These are phyloP conservation scores for Cotesia glomerata DNA, from an alignment of 1,140 invertebrate genomes.

Conservation along the genomic window DNA sequence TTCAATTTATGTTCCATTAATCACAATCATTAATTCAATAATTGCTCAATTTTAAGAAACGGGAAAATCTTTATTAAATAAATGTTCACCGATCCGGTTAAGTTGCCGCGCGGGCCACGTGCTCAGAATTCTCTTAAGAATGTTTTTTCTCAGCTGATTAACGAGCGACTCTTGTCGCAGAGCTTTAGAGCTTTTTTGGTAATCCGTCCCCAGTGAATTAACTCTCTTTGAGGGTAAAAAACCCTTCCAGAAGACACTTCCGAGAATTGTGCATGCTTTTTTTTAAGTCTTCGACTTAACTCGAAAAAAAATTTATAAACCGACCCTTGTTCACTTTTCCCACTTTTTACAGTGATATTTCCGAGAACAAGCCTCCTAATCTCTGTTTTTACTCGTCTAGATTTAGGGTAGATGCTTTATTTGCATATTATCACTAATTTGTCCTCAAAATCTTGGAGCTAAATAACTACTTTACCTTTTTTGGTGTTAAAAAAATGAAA, in stretches of 20 bases:
- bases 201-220: constrained; percentile 12
- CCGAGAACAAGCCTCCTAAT: too few species aligned
- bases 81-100: background rate
- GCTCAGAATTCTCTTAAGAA: background rate
- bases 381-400: too few species aligned
- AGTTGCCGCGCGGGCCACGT: background rate
- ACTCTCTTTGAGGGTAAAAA: background rate
- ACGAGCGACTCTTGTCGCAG: constrained; percentile 22
- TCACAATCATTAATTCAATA: too few species aligned
- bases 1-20: too few species aligned
- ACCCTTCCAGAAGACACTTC: background rate
- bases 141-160: constrained; percentile 22
- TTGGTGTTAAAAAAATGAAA: too few species aligned
- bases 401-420: too few species aligned
- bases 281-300: background rate
- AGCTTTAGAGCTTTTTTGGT: constrained; percentile 25
- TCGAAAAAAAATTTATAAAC: background rate
- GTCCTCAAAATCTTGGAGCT: too few species aligned
- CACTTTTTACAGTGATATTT: too few species aligned
- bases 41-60: too few species aligned
- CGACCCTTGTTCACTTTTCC: background rate
- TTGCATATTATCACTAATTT: too few species aligned
- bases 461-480: too few species aligned
- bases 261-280: background rate
- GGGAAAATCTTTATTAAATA: too few species aligned